These are phyloP conservation scores for Carollia perspicillata DNA, from an alignment of 2,113 vertebrate genomes.

Conservation along the genomic window DNA sequence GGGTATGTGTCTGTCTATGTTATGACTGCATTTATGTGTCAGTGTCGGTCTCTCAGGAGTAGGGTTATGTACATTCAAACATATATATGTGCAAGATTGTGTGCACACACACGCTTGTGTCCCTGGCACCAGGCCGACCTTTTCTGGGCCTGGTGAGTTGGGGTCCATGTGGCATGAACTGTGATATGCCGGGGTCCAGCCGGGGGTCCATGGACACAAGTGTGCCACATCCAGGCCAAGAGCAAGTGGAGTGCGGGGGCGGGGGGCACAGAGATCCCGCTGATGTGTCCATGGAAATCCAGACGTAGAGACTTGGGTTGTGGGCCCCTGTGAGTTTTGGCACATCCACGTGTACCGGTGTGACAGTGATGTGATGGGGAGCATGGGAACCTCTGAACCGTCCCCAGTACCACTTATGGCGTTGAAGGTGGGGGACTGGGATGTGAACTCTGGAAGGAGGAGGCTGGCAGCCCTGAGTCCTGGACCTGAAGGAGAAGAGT, in stretches of 20 bases:
- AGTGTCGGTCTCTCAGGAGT: not conserved
- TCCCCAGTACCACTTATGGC: not conserved
- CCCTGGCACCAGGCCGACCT: not conserved
- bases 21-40: not conserved
- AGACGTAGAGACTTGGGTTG: not conserved
- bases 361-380: not conserved
- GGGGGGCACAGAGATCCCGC: not conserved
- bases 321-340: not conserved
- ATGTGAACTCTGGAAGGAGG: not conserved
- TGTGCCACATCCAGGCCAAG: not conserved
- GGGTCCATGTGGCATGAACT: not conserved
- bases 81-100: not conserved
- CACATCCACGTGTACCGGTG: not conserved
- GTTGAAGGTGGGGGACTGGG: not conserved
- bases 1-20: not conserved
- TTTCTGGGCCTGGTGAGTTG: not conserved
- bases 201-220: not conserved
- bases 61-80: not conserved
- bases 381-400: not conserved
- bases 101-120: not conserved
- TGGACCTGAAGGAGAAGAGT: not conserved
- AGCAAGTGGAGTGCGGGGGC: not conserved
- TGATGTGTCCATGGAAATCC: not conserved
- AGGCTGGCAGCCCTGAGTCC: not conserved
- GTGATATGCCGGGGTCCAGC: not conserved